Conservation (phyloP, 1,140 invertebrate species). For the Neotoxoptera formosana region DNA sequence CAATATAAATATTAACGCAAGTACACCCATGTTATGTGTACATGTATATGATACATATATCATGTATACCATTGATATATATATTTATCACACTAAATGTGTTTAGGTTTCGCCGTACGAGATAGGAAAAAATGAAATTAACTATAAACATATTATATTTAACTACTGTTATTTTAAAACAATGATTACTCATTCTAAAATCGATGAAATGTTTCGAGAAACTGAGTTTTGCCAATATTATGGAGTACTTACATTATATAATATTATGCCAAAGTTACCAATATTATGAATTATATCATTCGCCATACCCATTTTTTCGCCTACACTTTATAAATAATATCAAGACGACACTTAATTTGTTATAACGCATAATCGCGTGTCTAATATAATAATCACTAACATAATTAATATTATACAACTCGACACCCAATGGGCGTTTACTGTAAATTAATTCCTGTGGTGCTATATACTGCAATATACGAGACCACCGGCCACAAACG, state of each 20-base stretch:
- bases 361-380: background rate
- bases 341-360: background rate
- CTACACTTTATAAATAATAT: background rate
- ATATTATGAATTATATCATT: background rate
- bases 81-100: background rate
- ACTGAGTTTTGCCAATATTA: background rate
- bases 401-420: background rate
- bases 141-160: background rate
- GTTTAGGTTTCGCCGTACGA: background rate
- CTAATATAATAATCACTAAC: background rate
- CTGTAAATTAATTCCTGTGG: background rate
- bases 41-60: background rate
- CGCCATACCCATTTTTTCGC: background rate
- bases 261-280: background rate
- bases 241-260: no score
- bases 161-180: background rate
- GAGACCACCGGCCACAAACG: background rate
- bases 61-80: background rate
- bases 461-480: no score
- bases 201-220: background rate
- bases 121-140: background rate
- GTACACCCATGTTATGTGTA: background rate
- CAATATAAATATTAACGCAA: background rate
- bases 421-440: background rate
- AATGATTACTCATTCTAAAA: conserved; percentile 2